Base-by-base conservation (phyloP, 2,113 vertebrate species). In the Hylia prasina region DNA sequence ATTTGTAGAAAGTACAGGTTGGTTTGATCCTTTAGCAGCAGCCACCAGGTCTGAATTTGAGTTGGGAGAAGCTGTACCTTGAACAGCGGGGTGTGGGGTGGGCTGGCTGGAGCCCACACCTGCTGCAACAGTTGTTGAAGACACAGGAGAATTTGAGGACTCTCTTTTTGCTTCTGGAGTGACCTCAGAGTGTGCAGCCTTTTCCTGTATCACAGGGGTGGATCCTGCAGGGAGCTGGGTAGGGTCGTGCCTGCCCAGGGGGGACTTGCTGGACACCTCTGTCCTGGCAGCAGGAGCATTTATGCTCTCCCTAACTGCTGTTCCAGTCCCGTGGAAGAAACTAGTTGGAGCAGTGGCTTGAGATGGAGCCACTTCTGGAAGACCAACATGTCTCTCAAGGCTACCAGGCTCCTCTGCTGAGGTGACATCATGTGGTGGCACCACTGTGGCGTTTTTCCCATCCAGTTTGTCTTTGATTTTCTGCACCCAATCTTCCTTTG, bases 401-500 rank as follows among this genome's bases (percentile, higher is more conserved):
- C 8, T 31, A 30, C 42, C 72, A 0, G 65, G 56, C 47, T 63
- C 30, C 70, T 61, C 45, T 44, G 83, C 58, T 12, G 33, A 45
- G n/a, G 30, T 8, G 27, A 13, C 72, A 60, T 0, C 58, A 9
- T 0, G 39, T 42, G 51, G 23, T 4, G 44, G 22, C 27, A 39
- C 35, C n/a, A 44, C 44, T 51, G 48, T 2, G 1, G 73, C 39
- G 2, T 44, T 64, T 27, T 82, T 42, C 65, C 21, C 2, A 2
- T 93, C 73, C 81, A 97, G 65, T 22, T 89, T 87, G 24, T 22
- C 1, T 7, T 7, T 2, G 1, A 87, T 51, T 51, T 79, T 28
- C 65, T 68, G 22, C 24, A 95, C 96, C 92, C 87, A 93, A 0
- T 4, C 14, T 57, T 7, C 39, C 0, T 2, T 0, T 25, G 84